These are phyloP conservation scores for Graphium colonna DNA, from an alignment of 2,888 invertebrate genomes.

Conservation along the genomic window DNA sequence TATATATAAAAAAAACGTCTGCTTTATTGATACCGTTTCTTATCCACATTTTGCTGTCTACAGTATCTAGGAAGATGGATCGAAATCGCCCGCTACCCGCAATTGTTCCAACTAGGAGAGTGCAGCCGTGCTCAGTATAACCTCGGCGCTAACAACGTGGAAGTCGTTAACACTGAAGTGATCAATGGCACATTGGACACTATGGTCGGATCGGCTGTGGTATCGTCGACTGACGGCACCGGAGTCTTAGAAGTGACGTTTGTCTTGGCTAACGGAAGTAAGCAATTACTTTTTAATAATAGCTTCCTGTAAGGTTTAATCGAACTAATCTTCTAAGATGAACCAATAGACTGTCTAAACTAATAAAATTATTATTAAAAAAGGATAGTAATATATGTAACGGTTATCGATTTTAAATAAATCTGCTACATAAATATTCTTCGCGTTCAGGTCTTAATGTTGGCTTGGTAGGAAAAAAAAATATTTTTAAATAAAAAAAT, in stretches of 20 bases:
- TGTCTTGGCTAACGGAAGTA: slow-evolving; percentile 66
- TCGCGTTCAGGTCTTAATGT: no score
- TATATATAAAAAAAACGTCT: no score
- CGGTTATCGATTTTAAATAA: no score
- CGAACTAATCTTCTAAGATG: no score
- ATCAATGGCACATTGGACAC: slow-evolving; percentile 60
- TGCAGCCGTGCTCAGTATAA: slow-evolving; percentile 81
- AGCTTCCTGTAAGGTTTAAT: no score
- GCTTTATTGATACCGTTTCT: no score
- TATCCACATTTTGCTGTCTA: neutral
- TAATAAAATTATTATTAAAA: no score
- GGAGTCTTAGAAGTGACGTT: slow-evolving; percentile 78
- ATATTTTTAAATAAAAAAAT: no score
- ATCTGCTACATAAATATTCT: no score
- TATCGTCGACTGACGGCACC: slow-evolving; percentile 62
- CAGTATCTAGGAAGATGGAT: slow-evolving; percentile 78
- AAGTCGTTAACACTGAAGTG: slow-evolving; percentile 49
- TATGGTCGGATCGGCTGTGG: slow-evolving; percentile 71
- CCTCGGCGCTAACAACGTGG: slow-evolving; percentile 32
- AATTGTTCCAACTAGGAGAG: slow-evolving; percentile 78
- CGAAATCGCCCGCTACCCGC: slow-evolving; percentile 82
- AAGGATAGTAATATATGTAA: no score
- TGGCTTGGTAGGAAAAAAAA: no score
- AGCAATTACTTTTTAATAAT: slow-evolving; percentile 6
- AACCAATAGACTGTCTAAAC: no score